Percentiles rank a stretch among this genome's conserved stretches.
Evolutionary conservation across 2,113 vertebrate genomes (phyloP).

Genomic region (Petrocephalus microphthalmus): DNA sequence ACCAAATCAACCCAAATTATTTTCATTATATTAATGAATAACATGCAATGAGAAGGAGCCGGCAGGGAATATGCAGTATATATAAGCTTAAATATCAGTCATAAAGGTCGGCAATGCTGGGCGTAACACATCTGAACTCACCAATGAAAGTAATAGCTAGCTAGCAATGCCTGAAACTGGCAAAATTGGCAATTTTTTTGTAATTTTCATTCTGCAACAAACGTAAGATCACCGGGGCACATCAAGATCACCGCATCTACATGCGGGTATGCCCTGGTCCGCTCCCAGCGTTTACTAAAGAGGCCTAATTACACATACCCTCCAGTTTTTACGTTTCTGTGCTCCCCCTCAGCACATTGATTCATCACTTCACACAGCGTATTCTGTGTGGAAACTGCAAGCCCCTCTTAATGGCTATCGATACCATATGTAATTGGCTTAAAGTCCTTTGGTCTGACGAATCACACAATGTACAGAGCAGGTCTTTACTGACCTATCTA

Average conservation of each 20-base stretch:
- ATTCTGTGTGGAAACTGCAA: constrained; percentile 2
- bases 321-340: constrained; percentile 7
- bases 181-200: neutral
- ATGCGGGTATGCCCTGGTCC: neutral
- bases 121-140: neutral
- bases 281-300: neutral
- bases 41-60: neutral
- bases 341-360: constrained; percentile 17
- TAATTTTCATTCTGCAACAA: neutral
- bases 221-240: neutral
- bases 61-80: neutral
- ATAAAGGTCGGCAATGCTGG: neutral
- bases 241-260: neutral
- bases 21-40: neutral
- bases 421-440: constrained; percentile 25
- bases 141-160: neutral
- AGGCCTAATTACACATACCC: constrained; percentile 22
- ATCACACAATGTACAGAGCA: neutral
- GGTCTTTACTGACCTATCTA: neutral
- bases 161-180: neutral
- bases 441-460: constrained; percentile 17
- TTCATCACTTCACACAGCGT: constrained; percentile 21
- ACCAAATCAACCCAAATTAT: neutral
- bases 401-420: constrained; percentile 26
- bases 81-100: neutral